Percentiles rank a stretch among this genome's conserved stretches.
These are phyloP conservation scores for Cordilura impudica DNA, from an alignment of 2,888 invertebrate genomes.

Conservation along the genomic window DNA sequence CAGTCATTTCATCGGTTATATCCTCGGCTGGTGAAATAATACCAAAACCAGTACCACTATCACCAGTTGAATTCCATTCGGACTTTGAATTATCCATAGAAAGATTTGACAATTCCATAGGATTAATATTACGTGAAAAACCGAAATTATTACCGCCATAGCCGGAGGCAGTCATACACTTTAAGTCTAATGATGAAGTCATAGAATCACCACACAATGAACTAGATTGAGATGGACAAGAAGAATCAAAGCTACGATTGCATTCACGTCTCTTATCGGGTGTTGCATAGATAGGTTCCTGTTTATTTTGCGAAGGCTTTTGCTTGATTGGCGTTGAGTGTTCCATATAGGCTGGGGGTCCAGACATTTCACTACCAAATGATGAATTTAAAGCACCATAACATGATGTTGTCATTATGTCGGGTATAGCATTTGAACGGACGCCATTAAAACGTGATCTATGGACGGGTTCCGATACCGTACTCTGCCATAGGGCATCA, in stretches of 20 bases:
- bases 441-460: conserved; percentile 60
- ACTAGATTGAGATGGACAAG: conserved; percentile 73
- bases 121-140: conserved; percentile 48
- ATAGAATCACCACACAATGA: conserved; percentile 74
- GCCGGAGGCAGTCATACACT: conserved; percentile 68
- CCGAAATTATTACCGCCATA: conserved; percentile 50
- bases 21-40: conserved; percentile 69
- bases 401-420: conserved; percentile 78
- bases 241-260: conserved; percentile 74
- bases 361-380: conserved; percentile 66
- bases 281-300: conserved; percentile 73
- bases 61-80: conserved; percentile 68
- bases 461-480: conserved; percentile 66
- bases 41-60: conserved; percentile 54
- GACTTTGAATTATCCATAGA: conserved; percentile 66
- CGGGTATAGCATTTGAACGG: conserved; percentile 65
- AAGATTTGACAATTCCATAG: conserved; percentile 46
- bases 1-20: conserved; percentile 72
- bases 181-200: conserved; percentile 73
- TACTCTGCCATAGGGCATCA: conserved; percentile 67
- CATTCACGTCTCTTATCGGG: conserved; percentile 74
- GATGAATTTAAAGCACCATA: conserved; percentile 75
- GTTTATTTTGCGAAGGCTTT: conserved; percentile 21
- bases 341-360: conserved; percentile 50
- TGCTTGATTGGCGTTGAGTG: conserved; percentile 16